Evolutionary conservation across 2,888 invertebrate genomes (phyloP), one percentile per base, ranked within the genome.

Genomic region (Orthonychiurus folsomi): DNA sequence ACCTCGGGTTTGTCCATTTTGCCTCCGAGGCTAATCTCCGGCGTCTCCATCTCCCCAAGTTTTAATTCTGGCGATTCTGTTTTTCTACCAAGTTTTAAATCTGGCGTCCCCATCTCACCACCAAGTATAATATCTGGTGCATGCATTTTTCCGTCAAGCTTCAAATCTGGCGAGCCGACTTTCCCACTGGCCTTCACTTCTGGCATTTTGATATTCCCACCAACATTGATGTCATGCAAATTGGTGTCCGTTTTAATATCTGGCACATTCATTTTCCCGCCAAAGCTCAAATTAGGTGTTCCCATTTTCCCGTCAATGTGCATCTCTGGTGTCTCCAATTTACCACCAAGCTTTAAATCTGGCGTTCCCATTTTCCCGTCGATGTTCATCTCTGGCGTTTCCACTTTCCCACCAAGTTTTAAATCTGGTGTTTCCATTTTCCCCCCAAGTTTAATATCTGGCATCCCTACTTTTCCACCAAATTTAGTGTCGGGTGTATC

Each of bases 391-490:
- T n/a, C n/a, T n/a, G 52, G 52, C n/a, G 5, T 5, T 52, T 52
- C 3, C 3, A 52, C n/a, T 20, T 52, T 52, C n/a, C n/a, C 52
- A 20, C 52, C n/a, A n/a, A 24, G 27, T 47, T 3, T 12, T 37
- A n/a, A 27, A 15, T 23, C 3, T 26, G 18, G 3, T 23, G 5
- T 47, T 3, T 57, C 28, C 5, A 57, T 28, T 57, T 57, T 27
- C 37, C 47, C n/a, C n/a, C n/a, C n/a, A n/a, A n/a, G n/a, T n/a
- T n/a, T 47, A 20, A 60, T 21, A 5, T 60, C 60, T n/a, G 59
- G 59, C 18, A 58, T 2, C 25, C 50, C 48, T 3, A 48, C 58
- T 28, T 53, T 25, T 1, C 52, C 28, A 2, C 20, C 18, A 3
- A 52, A 1, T 21, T 53, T 27, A 1, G 59, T 52, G n/a, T 47